Evolutionary conservation across 2,888 invertebrate species (phyloP).

Genomic region (Eristalinus sepulchralis): DNA sequence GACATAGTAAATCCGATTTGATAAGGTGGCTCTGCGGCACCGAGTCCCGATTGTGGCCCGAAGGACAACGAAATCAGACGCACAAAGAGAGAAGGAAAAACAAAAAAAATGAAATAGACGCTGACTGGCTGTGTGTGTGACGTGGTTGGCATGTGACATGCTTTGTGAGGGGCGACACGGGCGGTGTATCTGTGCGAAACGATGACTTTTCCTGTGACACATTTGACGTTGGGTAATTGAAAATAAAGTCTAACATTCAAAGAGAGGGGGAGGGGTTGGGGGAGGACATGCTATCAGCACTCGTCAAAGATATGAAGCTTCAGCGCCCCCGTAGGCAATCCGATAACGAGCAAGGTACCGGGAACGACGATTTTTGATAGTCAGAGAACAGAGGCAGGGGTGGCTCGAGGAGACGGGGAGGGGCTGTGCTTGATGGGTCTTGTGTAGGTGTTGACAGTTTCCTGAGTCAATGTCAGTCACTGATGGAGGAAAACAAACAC

Average conservation of each 20-base stretch:
- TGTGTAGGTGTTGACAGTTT: not conserved
- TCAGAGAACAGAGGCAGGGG: too few relatives aligned
- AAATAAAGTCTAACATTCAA: slow-evolving; percentile 18
- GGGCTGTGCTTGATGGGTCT: not conserved
- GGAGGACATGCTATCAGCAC: not conserved
- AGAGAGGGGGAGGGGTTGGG: not conserved
- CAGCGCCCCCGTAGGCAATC: not conserved
- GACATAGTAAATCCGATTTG: slow-evolving; percentile 31
- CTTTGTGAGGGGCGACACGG: not conserved
- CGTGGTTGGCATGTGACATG: not conserved
- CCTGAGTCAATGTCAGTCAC: not conserved
- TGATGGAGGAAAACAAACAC: not conserved
- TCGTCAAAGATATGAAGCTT: not conserved
- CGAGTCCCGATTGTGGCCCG: not conserved
- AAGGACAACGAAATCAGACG: not conserved
- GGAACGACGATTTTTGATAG: not conserved
- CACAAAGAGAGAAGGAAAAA: not conserved
- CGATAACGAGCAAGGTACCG: not conserved
- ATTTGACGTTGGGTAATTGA: slow-evolving; percentile 42
- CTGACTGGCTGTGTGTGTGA: not conserved
- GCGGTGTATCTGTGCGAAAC: not conserved
- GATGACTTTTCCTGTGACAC: slow-evolving; percentile 26
- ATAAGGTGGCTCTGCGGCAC: slow-evolving; percentile 1
- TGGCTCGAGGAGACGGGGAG: too few relatives aligned
- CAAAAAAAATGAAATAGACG: not conserved